A percentile compares a stretch with the other conserved stretches of the same genome.
Conservation (phyloP, 2,797 vertebrate genomes). For the Zalophus californianus region DNA sequence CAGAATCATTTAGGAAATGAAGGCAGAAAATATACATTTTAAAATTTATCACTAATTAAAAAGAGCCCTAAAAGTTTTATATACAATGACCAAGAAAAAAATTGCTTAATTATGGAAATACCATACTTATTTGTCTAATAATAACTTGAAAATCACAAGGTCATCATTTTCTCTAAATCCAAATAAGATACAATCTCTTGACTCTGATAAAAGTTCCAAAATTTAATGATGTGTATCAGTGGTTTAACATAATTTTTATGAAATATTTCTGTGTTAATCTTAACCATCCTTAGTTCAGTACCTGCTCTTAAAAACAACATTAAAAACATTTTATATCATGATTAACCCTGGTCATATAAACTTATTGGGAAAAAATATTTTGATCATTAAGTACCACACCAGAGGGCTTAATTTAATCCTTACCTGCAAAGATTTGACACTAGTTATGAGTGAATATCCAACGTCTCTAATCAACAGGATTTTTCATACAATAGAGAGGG, state of each 20-base stretch:
- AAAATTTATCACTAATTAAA: conserved; percentile 8
- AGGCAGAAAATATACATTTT: not conserved
- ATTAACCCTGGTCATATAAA: conserved; percentile 74
- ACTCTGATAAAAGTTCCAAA: conserved; percentile 50
- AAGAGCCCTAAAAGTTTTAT: not conserved
- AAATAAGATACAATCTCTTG: conserved; percentile 19
- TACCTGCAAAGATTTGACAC: conserved; percentile 62
- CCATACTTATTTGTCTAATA: not conserved
- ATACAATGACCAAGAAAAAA: not conserved
- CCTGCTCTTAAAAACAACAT: conserved; percentile 64
- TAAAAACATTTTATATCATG: conserved; percentile 68
- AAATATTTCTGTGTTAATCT: conserved; percentile 61
- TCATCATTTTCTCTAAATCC: conserved; percentile 25
- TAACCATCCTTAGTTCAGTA: conserved; percentile 48
- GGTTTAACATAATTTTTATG: conserved; percentile 52
- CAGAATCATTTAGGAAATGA: conserved; percentile 5
- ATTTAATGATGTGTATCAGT: conserved; percentile 24
- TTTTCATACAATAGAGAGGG: conserved; percentile 60
- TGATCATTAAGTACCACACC: conserved; percentile 50
- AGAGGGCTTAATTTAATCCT: conserved; percentile 72
- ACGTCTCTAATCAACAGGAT: conserved; percentile 65
- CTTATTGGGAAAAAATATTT: conserved; percentile 71
- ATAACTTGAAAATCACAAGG: conserved; percentile 48
- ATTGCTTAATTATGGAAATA: not conserved
- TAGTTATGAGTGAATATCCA: conserved; percentile 72